Evolutionary conservation across 2,113 vertebrate species (phyloP).

Genomic region (Orthonyx spaldingii): DNA sequence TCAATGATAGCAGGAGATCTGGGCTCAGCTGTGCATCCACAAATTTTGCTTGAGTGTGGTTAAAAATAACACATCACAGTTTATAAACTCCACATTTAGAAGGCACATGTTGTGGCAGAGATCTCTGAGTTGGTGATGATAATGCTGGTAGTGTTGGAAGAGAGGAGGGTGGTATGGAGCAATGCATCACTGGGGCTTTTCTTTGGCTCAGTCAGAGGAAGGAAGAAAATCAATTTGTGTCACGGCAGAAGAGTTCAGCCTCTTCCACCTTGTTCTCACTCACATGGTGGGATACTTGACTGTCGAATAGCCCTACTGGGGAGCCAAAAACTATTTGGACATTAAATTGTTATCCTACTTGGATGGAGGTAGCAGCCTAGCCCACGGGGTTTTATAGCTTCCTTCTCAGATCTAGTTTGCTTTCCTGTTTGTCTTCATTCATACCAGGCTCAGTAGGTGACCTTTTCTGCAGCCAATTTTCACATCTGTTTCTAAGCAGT

Average conservation of each 20-base stretch:
- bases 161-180: neutral
- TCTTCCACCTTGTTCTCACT: neutral
- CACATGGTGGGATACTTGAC: slow-evolving; percentile 12
- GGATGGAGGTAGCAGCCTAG: slow-evolving; percentile 36
- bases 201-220: neutral
- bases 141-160: accelerated
- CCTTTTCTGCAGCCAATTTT: slow-evolving; percentile 44
- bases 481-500: slow-evolving; percentile 52
- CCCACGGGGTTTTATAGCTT: slow-evolving; percentile 40
- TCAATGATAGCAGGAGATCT: neutral
- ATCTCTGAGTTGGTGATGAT: neutral
- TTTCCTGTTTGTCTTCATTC: slow-evolving; percentile 57
- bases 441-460: slow-evolving; percentile 61
- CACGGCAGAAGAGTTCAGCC: neutral
- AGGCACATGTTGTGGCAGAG: neutral
- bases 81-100: neutral
- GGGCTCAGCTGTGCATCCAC: neutral
- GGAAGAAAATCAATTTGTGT: neutral
- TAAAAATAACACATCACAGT: neutral
- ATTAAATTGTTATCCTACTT: slow-evolving; percentile 20
- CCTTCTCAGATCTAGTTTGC: slow-evolving; percentile 35
- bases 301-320: neutral
- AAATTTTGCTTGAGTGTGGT: neutral
- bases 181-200: neutral
- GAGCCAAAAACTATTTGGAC: neutral